phyloP scores from a whole-genome alignment of 2,113 vertebrate species.

The Cathartes aura region DNA sequence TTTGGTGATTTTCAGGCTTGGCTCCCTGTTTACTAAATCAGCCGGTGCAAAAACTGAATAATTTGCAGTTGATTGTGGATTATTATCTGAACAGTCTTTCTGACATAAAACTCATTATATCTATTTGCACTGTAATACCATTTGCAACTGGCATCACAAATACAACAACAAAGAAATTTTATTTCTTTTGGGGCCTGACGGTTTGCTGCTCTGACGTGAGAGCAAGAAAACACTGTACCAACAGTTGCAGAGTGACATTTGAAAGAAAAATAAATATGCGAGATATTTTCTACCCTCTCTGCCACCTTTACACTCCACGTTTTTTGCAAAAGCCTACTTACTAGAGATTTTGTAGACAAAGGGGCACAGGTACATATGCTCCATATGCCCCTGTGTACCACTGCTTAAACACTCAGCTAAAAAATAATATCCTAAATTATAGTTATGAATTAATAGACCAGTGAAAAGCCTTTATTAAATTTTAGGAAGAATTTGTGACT shows the following conservation, averaged over 20 bases:
- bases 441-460: background rate
- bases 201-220: background rate
- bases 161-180: background rate
- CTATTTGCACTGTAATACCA: background rate
- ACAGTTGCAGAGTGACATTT: background rate
- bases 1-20: background rate
- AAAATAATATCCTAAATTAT: background rate
- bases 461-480: background rate
- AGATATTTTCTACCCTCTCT: background rate
- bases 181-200: background rate
- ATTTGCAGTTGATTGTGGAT: background rate
- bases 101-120: background rate
- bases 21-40: background rate
- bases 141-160: background rate
- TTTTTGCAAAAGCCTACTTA: background rate
- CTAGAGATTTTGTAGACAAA: background rate
- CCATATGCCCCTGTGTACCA: background rate
- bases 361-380: rapidly evolving
- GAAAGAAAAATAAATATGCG: background rate
- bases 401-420: background rate
- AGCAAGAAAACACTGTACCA: background rate
- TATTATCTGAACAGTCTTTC: background rate
- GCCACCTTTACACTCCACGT: background rate
- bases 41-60: background rate
- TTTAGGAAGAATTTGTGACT: background rate